These are phyloP conservation scores for Vandiemenella viatica DNA, from an alignment of 2,888 invertebrate genomes.

Conservation along the genomic window DNA sequence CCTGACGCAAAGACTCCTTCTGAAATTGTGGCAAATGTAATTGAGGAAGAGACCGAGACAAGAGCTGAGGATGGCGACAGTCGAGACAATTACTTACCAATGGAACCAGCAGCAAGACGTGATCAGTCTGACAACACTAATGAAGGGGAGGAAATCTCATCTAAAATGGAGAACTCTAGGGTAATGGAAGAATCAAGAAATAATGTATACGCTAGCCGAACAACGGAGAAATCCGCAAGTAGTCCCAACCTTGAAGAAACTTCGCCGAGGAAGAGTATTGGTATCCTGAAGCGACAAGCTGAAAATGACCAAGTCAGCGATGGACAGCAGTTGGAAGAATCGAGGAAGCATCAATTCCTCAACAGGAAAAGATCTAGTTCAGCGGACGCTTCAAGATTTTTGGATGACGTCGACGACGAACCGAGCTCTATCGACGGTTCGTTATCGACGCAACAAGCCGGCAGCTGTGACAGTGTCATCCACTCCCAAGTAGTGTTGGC, in stretches of 20 bases:
- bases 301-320: no score
- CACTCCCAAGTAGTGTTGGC: background rate
- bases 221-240: constrained; percentile 46
- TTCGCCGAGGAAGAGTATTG: no score
- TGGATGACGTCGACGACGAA: constrained; percentile 25
- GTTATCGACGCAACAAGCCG: background rate
- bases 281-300: no score
- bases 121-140: constrained; percentile 21
- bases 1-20: background rate
- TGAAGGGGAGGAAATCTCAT: constrained; percentile 24
- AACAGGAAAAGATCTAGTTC: constrained; percentile 51
- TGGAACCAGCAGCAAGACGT: constrained; percentile 31
- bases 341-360: constrained; percentile 22
- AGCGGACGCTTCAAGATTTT: constrained; percentile 53
- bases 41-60: background rate
- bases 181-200: constrained; percentile 29
- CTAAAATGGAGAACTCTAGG: constrained; percentile 40
- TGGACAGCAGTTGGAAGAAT: no score
- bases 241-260: constrained; percentile 58
- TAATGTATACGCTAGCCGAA: constrained; percentile 32
- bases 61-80: no score
- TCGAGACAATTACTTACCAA: background rate
- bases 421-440: background rate
- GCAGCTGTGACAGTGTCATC: background rate
- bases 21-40: background rate